Evolutionary conservation across 2,888 invertebrate species (phyloP).

Genomic region (Rhorus exstirpatorius): DNA sequence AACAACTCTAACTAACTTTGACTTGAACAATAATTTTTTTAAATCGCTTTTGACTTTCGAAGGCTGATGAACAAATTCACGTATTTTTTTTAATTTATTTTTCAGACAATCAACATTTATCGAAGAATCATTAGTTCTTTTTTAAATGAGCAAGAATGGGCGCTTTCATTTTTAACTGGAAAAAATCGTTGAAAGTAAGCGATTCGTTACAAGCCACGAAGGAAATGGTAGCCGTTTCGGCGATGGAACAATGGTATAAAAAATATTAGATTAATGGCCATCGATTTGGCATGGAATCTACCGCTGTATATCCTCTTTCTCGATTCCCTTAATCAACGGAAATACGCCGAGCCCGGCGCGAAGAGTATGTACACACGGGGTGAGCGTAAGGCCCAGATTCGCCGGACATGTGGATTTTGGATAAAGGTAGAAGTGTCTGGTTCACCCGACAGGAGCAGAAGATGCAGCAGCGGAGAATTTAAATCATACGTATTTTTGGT

Average conservation of each 20-base stretch:
- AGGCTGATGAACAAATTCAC: background rate
- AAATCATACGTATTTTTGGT: constrained; percentile 45
- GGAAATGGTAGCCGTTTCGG: background rate
- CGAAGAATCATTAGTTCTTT: too few species aligned
- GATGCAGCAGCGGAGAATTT: constrained; percentile 49
- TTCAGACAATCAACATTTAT: too few species aligned
- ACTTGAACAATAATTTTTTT: background rate
- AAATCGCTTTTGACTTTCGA: background rate
- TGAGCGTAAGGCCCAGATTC: background rate
- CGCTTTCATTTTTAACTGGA: too few species aligned
- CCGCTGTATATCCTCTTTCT: background rate
- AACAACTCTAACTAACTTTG: background rate
- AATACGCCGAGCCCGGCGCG: constrained; percentile 15
- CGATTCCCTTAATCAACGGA: constrained; percentile 10
- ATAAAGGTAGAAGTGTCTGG: background rate
- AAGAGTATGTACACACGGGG: background rate
- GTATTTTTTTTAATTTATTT: too few species aligned
- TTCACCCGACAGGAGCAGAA: background rate
- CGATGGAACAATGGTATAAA: background rate
- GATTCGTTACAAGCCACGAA: background rate
- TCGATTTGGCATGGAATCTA: constrained; percentile 3
- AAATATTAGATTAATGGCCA: background rate
- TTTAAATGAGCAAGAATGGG: too few species aligned
- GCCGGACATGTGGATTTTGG: constrained; percentile 14
- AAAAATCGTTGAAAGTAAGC: too few species aligned